Evolutionary conservation across 2,113 vertebrate species (phyloP).

Genomic region (Triplophysa tibetana): DNA sequence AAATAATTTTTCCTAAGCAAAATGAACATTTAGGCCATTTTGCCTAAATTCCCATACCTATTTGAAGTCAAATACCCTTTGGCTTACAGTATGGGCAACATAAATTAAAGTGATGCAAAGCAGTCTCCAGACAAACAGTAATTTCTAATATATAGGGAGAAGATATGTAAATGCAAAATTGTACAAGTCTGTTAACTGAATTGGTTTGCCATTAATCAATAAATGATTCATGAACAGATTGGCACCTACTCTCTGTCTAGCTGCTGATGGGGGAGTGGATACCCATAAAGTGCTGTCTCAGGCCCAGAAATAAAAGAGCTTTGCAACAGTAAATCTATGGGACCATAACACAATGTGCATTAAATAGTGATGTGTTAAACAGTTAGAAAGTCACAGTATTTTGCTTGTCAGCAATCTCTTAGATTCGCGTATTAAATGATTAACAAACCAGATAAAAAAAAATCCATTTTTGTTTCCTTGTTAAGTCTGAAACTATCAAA

Average conservation of each 20-base stretch:
- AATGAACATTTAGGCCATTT: no score
- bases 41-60: no score
- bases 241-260: no score
- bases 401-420: neutral
- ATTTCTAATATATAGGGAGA: no score
- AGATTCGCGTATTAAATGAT: neutral
- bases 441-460: neutral
- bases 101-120: neutral
- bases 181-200: neutral
- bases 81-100: no score
- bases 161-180: neutral
- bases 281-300: no score
- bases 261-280: no score
- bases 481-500: neutral
- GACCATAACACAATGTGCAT: neutral
- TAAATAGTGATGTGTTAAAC: neutral
- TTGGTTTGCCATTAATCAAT: neutral
- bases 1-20: no score
- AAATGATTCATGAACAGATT: neutral
- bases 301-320: no score
- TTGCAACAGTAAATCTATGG: no score
- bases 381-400: neutral
- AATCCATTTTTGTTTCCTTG: neutral
- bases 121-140: no score
- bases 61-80: no score